A percentile compares a stretch with the other conserved stretches of the same genome.
These are phyloP conservation scores for Cybosia mesomella DNA, from an alignment of 2,888 invertebrate genomes.

Conservation along the genomic window DNA sequence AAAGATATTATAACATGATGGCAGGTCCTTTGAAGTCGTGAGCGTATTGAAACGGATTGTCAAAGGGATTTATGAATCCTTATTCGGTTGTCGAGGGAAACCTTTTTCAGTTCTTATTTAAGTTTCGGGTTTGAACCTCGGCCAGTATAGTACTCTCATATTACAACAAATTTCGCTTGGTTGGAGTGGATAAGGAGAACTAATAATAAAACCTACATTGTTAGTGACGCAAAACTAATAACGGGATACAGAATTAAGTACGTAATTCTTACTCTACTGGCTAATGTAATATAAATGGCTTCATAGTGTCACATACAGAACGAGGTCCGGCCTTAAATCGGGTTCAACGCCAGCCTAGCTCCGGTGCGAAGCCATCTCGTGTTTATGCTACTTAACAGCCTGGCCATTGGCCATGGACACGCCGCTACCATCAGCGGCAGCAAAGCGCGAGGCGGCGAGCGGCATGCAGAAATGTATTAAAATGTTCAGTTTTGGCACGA, in stretches of 20 bases:
- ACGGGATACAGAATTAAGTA: too few species aligned
- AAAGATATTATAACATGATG: background rate
- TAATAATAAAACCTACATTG: background rate
- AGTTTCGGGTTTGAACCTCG: background rate
- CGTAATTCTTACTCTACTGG: background rate
- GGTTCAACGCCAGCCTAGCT: too few species aligned
- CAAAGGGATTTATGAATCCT: background rate
- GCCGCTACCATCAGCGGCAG: too few species aligned
- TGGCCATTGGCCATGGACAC: too few species aligned
- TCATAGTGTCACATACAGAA: background rate
- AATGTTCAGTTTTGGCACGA: too few species aligned
- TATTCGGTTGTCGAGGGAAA: background rate
- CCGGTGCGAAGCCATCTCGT: background rate
- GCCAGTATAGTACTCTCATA: background rate
- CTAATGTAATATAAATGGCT: background rate
- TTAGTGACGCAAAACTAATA: background rate
- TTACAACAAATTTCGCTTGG: background rate
- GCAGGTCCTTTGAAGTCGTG: background rate
- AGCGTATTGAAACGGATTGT: slow-evolving; percentile 2
- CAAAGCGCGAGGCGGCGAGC: too few species aligned
- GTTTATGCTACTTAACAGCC: too few species aligned
- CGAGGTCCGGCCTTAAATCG: background rate
- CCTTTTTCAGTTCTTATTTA: background rate
- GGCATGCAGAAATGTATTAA: too few species aligned
- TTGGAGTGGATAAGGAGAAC: background rate